Conservation (phyloP, 2,797 vertebrate genomes). For the Poecilia picta region DNA sequence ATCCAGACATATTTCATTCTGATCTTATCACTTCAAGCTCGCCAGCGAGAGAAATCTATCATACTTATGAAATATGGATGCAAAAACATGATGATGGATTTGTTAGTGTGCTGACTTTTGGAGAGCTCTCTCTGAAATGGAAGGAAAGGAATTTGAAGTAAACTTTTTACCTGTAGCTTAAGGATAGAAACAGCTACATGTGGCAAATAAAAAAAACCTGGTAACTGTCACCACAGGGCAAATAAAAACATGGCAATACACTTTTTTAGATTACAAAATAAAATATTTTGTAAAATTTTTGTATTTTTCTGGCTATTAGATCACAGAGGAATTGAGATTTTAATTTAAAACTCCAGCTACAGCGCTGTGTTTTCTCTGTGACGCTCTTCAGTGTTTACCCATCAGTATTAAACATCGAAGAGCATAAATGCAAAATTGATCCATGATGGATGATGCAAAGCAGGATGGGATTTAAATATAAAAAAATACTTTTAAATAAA, state of each 20-base stretch:
- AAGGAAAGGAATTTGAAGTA: background rate
- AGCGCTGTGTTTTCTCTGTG: background rate
- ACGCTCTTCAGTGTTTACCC: background rate
- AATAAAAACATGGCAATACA: background rate
- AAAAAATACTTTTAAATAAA: background rate
- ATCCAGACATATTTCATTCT: background rate
- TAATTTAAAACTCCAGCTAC: background rate
- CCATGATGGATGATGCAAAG: background rate
- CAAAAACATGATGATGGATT: background rate
- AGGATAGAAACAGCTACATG: background rate
- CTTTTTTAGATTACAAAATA: background rate
- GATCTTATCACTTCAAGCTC: slow-evolving; percentile 4
- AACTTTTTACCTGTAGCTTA: background rate
- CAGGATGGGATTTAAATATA: background rate
- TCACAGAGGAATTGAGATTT: background rate
- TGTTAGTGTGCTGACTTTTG: background rate
- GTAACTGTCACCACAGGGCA: background rate
- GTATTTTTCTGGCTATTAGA: background rate
- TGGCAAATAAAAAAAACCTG: background rate
- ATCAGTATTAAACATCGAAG: too few species aligned
- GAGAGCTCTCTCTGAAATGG: background rate
- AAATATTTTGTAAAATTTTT: background rate
- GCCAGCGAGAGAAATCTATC: background rate
- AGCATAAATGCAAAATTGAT: background rate
- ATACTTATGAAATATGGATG: slow-evolving; percentile 1